Base-by-base conservation (phyloP, 2,113 vertebrate genomes). In the Menidia beryllina region DNA sequence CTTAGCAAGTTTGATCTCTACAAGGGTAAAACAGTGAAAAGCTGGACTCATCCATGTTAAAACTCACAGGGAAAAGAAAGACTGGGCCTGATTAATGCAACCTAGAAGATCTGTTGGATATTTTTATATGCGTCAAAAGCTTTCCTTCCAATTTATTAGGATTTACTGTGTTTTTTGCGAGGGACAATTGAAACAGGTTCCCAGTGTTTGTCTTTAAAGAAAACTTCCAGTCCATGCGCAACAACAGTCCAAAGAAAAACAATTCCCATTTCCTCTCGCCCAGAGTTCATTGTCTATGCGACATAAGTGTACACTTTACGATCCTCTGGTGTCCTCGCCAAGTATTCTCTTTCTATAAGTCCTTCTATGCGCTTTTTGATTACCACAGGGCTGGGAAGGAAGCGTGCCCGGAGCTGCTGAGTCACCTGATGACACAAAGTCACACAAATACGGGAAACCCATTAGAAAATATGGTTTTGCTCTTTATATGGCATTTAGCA, bases 281-380 rank as follows among this genome's bases (percentile, higher is more conserved):
- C 59, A 75, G 52, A 69, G 66, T 77, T 79, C 72, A 3, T 69
- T 67, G 81, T 80, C 94, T 97, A 98, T 84, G 96, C 97, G 92
- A 99, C 96, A 65, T 98, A 99, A 89, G 96, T 98, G 94, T 99
- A 99, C 77, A 98, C 95, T 96, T 98, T 98, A 89, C 96, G 96
- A 93, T 99, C 97, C 87, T 98, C 97, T 79, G 96, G 96, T 81
- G 96, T 98, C 94, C 97, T 95, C 88, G 96, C 97, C 95, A 99
- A 94, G 94, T 98, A 99, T 91, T 99, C 97, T 94, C 97, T 95
- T 93, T 99, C 97, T 96, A 99, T 99, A 92, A 99, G 96, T 97
- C 96, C 97, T 95, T 99, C 97, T 91, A 98, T 99, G 88, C 97
- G 96, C 85, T 98, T 98, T 94, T 99, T 98, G 94, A 98, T 98